Percentiles rank a stretch among this genome's conserved stretches.
Evolutionary conservation across 2,888 invertebrate genomes (phyloP).

Genomic region (Plemyria rubiginata): DNA sequence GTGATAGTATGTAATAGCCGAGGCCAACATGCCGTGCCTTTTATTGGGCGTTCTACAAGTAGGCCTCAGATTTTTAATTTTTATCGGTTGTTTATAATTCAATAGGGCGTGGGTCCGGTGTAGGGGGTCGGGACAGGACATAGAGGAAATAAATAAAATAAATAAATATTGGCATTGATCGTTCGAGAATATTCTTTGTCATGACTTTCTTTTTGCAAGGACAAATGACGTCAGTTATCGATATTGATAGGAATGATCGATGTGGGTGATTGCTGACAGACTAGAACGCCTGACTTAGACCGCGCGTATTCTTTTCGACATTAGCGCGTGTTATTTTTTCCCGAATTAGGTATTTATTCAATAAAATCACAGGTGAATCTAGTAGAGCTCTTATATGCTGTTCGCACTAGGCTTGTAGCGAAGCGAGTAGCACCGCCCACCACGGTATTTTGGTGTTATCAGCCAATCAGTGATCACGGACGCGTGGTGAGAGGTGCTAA

Average conservation of each 20-base stretch:
- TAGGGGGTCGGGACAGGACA: too few species aligned
- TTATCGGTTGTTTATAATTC: background rate
- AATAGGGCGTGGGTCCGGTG: too few species aligned
- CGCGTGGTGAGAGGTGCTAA: too few species aligned
- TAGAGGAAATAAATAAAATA: too few species aligned
- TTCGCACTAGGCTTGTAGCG: too few species aligned
- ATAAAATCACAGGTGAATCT: too few species aligned
- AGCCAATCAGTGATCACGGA: too few species aligned
- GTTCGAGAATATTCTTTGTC: slow-evolving; percentile 10
- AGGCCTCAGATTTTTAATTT: background rate
- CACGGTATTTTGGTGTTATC: too few species aligned
- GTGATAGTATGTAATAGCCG: slow-evolving; percentile 7
- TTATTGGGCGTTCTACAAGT: background rate
- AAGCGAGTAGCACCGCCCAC: too few species aligned
- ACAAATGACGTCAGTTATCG: slow-evolving; percentile 25
- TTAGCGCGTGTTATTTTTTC: too few species aligned
- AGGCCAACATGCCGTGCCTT: slow-evolving; percentile 15
- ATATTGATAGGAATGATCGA: slow-evolving; percentile 40
- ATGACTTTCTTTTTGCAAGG: slow-evolving; percentile 31
- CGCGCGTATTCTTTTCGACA: background rate
- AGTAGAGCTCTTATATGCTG: too few species aligned
- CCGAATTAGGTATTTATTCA: too few species aligned
- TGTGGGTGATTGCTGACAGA: slow-evolving; percentile 7
- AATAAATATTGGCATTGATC: slow-evolving; percentile 2
- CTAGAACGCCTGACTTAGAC: background rate